Conservation (phyloP, 2,797 vertebrate species). For the Anguilla megastoma region DNA sequence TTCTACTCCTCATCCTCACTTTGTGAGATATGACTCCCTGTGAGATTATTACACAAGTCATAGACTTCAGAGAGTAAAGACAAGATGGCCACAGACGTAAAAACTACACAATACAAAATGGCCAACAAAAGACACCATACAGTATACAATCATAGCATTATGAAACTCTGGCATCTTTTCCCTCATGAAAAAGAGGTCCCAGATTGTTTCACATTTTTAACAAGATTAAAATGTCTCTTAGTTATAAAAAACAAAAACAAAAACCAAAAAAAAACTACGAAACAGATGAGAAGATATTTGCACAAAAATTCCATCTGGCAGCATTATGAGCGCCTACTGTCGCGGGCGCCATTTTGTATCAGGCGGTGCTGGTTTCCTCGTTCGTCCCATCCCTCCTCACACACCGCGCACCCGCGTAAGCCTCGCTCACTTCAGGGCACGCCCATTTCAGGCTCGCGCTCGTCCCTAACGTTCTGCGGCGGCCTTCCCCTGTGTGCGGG, state of each 20-base stretch:
- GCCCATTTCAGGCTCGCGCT: background rate
- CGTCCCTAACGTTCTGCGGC: background rate
- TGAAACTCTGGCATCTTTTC: background rate
- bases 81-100: background rate
- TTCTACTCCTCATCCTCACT: background rate
- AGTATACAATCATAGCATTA: background rate
- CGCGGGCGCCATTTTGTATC: background rate
- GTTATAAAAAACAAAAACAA: conserved; percentile 60
- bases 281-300: background rate
- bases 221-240: conserved; percentile 32
- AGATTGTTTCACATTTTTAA: conserved; percentile 9
- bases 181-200: background rate
- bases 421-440: background rate
- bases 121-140: background rate
- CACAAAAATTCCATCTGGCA: background rate
- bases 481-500: background rate
- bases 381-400: background rate
- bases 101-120: background rate
- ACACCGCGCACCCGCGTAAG: background rate
- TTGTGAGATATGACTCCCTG: background rate
- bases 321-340: background rate
- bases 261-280: conserved; percentile 8
- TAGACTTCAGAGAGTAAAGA: background rate
- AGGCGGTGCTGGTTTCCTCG: background rate
- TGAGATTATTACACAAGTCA: background rate